Evolutionary conservation across 2,113 vertebrate genomes (phyloP), one percentile per base, ranked within the genome.

Genomic region (Carettochelys insculpta): DNA sequence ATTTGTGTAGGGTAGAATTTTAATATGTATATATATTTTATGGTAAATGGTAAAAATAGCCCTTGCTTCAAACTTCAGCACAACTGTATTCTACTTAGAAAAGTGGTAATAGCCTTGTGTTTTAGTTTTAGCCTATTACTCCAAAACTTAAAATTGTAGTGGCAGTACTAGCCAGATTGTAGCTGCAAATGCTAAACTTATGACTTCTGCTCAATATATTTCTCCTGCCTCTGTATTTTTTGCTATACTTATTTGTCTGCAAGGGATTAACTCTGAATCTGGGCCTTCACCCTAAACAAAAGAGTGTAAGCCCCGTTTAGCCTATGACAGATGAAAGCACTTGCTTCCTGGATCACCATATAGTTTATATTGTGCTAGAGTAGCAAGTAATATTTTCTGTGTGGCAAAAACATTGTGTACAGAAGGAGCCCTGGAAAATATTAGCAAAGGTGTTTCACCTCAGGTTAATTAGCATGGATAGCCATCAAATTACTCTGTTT

Each of bases 271-370:
- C 83, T 91, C 51, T 51, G 41, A 85, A 51, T 79, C 83, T 94
- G 90, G 83, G 92, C 93, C 54, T 86, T 82, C 52, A 85, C 83
- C 87, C 90, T 96, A 90, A 95, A 78, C 50, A 87, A 81, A 90
- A 95, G 34, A 20, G 5, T 38, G 9, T 34, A 65, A 65, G 38
- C 61, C 61, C 10, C 19, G 10, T 65, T 65, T 38, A 38, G 6
- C 52, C 75, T 65, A 86, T 83, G 80, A 58, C 25, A 56, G 89
- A 90, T 85, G 78, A 92, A 93, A 93, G 87, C 12, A 29, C 51
- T 93, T 92, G 41, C 75, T 92, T 76, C 82, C 51, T 83, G n/a
- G n/a, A 65, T 92, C 77, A 54, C 82, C 91, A 95, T 90, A 86
- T 84, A 65, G 0, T 65, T 9, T 93, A 3, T 48, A 29, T 89